A percentile compares a stretch with the other conserved stretches of the same genome.
Conservation (phyloP, 2,888 invertebrate genomes). For the Cyclophora albipunctata region DNA sequence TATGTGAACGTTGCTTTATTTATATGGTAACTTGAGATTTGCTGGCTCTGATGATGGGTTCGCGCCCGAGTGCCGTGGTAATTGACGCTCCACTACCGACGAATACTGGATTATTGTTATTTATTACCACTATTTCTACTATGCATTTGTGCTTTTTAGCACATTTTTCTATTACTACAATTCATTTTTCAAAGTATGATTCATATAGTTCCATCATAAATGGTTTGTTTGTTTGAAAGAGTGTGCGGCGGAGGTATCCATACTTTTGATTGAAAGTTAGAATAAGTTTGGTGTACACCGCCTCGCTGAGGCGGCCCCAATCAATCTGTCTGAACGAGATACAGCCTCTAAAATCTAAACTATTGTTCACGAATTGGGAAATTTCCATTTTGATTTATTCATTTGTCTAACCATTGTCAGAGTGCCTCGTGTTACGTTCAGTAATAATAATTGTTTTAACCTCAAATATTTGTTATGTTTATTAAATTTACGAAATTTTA, state of each 20-base stretch:
- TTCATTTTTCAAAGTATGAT: too few relatives aligned
- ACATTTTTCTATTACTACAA: background rate
- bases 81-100: conserved; percentile 5
- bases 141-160: background rate
- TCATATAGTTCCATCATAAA: too few relatives aligned
- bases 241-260: background rate
- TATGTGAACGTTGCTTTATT: conserved; percentile 62
- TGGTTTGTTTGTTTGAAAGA: too few relatives aligned
- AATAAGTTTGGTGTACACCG: conserved; percentile 39
- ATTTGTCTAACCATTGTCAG: conserved; percentile 73
- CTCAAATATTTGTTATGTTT: conserved; percentile 25
- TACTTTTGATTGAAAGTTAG: conserved; percentile 7
- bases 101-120: background rate
- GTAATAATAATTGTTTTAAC: conserved; percentile 45
- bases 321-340: conserved; percentile 74
- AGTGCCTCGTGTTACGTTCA: conserved; percentile 37
- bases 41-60: conserved; percentile 27
- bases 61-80: conserved; percentile 17
- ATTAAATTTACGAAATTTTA: conserved; percentile 9
- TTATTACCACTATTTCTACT: background rate
- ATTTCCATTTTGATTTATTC: conserved; percentile 75
- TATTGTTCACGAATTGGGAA: conserved; percentile 73
- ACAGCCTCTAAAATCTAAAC: conserved; percentile 72
- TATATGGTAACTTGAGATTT: conserved; percentile 56
- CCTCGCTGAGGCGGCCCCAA: conserved; percentile 56